Evolutionary conservation across 2,113 vertebrate genomes (phyloP).

Genomic region (Riparia riparia): DNA sequence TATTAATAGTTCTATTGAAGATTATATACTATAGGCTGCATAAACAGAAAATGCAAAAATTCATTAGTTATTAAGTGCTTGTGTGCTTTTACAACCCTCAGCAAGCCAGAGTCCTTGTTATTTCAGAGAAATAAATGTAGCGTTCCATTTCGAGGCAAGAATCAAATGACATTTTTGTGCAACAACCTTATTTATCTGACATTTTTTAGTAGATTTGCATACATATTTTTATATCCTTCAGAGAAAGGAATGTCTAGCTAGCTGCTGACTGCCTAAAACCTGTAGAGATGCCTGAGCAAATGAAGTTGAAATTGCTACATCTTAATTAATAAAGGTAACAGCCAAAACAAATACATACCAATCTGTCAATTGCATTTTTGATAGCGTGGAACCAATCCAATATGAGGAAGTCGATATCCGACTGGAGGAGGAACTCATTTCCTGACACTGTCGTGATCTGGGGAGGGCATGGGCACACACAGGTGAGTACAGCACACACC

Average conservation of each 20-base stretch:
- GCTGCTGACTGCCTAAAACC: constrained; percentile 60
- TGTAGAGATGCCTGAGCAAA: constrained; percentile 48
- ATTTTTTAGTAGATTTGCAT: constrained; percentile 56
- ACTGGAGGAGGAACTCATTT: constrained; percentile 87
- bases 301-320: constrained; percentile 70
- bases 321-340: constrained; percentile 82
- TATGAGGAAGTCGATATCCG: constrained; percentile 85
- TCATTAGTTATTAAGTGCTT: constrained; percentile 74
- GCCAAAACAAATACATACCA: constrained; percentile 85
- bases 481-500: constrained; percentile 52
- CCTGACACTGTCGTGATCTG: constrained; percentile 87
- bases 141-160: constrained; percentile 51
- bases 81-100: constrained; percentile 71
- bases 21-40: constrained; percentile 69
- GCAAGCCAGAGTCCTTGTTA: constrained; percentile 64
- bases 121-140: constrained; percentile 68
- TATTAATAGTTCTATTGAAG: constrained; percentile 72
- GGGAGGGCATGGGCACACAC: constrained; percentile 20
- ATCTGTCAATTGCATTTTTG: constrained; percentile 86
- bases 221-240: constrained; percentile 48
- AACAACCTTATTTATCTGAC: constrained; percentile 60
- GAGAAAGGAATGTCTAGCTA: constrained; percentile 36
- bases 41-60: constrained; percentile 75
- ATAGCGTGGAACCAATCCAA: constrained; percentile 88
- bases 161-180: constrained; percentile 69